Percentiles rank a stretch among this genome's conserved stretches.
Evolutionary conservation across 2,113 vertebrate species (phyloP).

Genomic region (Marmota flaviventris): DNA sequence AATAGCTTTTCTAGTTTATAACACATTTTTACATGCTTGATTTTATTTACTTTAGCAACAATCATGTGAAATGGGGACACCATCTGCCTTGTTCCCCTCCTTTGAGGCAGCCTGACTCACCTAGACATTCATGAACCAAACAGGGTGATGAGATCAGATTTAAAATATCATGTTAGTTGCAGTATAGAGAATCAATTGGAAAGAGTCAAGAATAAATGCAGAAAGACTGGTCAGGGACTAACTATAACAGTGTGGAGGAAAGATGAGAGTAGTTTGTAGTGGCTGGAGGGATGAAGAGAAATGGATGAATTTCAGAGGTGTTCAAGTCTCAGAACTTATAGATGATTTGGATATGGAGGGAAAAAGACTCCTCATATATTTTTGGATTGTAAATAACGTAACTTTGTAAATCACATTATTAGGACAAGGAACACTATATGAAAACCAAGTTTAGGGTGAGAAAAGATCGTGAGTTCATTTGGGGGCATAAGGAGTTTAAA

Average conservation of each 20-base stretch:
- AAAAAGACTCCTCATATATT: not conserved
- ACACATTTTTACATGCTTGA: not conserved
- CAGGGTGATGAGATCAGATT: not conserved
- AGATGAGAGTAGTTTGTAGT: not conserved
- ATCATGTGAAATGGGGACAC: not conserved
- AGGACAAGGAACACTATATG: not conserved
- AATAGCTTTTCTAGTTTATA: not conserved
- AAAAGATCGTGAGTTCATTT: conserved; percentile 25
- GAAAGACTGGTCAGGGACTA: not conserved
- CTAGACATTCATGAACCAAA: not conserved
- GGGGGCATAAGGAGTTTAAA: not conserved
- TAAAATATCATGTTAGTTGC: not conserved
- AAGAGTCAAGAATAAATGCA: not conserved
- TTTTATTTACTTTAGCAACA: not conserved
- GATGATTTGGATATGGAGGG: not conserved
- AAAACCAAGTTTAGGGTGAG: not conserved
- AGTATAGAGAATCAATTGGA: not conserved
- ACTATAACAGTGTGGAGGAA: not conserved
- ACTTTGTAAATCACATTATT: not conserved
- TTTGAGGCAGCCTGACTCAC: not conserved
- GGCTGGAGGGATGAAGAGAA: not conserved
- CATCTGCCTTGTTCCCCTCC: not conserved
- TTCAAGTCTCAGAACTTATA: not conserved
- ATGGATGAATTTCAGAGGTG: not conserved
- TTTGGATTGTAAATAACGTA: not conserved